A percentile compares a stretch with the other conserved stretches of the same genome.
These are phyloP conservation scores for Ricordea florida DNA, from an alignment of 92 coral and sea anemone genomes.

Conservation along the genomic window DNA sequence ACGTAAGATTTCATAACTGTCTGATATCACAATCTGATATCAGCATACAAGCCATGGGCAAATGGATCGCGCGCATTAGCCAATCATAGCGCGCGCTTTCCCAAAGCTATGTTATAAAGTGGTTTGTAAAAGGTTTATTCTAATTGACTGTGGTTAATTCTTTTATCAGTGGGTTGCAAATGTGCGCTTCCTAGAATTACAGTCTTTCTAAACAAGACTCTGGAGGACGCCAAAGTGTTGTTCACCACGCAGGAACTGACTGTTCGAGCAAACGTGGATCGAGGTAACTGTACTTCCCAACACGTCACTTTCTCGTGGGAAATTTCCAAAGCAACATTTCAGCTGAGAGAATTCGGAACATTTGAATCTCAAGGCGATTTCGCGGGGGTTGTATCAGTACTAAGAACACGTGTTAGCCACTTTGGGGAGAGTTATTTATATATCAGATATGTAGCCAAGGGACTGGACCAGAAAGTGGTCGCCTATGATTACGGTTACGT, in stretches of 20 bases:
- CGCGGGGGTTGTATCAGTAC: background rate
- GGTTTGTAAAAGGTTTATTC: background rate
- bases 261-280: background rate
- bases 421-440: background rate
- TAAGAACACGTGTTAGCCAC: background rate
- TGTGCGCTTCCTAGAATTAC: background rate
- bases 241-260: constrained; percentile 17
- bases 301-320: constrained; percentile 1
- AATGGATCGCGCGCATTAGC: too few species aligned
- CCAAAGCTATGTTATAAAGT: background rate
- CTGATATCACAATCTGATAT: too few species aligned
- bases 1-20: too few species aligned
- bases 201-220: background rate
- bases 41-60: too few species aligned
- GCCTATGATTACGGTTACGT: constrained; percentile 61
- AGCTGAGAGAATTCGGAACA: background rate
- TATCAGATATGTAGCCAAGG: constrained; percentile 12
- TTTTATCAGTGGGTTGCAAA: background rate
- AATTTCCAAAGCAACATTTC: background rate
- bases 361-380: background rate
- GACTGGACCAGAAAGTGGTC: constrained; percentile 24
- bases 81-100: too few species aligned
- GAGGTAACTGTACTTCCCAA: background rate
- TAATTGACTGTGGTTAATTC: background rate
- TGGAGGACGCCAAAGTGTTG: constrained; percentile 9